Evolutionary conservation across 2,888 invertebrate species (phyloP).

Genomic region (Vesta saturnalis): DNA sequence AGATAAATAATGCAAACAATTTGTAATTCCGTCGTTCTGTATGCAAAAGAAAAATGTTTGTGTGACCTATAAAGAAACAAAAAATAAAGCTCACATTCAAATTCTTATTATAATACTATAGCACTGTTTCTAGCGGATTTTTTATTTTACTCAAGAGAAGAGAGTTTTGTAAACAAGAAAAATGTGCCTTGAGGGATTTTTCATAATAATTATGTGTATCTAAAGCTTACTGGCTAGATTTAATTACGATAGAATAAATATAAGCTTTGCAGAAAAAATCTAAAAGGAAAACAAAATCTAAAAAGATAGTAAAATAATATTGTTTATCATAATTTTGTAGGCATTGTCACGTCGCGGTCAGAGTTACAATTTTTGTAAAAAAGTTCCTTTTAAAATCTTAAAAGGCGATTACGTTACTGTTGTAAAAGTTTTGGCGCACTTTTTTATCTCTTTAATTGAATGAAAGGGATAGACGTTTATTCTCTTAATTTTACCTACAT

Average conservation of each 20-base stretch:
- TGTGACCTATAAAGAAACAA: background rate
- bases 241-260: background rate
- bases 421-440: background rate
- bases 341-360: constrained; percentile 1
- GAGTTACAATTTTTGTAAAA: background rate
- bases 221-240: background rate
- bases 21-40: background rate
- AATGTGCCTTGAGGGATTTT: background rate
- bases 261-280: background rate
- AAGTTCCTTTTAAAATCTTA: background rate
- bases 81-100: background rate
- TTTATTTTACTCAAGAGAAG: background rate
- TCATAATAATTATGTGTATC: too few species aligned
- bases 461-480: background rate
- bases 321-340: background rate
- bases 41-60: background rate
- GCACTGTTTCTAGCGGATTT: background rate
- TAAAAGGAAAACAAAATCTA: background rate
- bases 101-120: background rate
- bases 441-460: background rate
- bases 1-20: background rate
- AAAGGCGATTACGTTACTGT: background rate
- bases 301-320: background rate
- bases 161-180: background rate
- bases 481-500: too few species aligned